phyloP scores from a whole-genome alignment of 2,113 vertebrate species.

The Pachycephala philippinensis region DNA sequence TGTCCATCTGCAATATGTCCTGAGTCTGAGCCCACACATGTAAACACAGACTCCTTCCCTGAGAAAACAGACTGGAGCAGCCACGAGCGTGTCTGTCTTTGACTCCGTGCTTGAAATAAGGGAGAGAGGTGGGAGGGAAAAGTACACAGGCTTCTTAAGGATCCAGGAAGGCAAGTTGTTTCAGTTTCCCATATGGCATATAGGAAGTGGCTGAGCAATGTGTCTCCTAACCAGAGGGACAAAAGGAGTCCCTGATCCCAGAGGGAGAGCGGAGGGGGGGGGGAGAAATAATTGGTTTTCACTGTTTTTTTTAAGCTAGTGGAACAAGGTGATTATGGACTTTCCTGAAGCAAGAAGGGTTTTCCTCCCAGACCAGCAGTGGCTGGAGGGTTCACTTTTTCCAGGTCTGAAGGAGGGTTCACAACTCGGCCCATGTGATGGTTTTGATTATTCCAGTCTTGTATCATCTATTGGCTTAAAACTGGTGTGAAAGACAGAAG shows the following conservation, averaged over 20 bases:
- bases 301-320: not conserved
- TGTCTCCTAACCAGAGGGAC: not conserved
- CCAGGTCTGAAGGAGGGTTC: not conserved
- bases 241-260: not conserved
- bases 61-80: not conserved
- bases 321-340: not conserved
- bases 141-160: constrained; percentile 25
- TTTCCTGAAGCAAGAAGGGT: not conserved
- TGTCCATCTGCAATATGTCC: not conserved
- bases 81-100: not conserved
- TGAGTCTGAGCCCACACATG: not conserved
- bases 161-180: not conserved
- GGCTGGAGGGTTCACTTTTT: not conserved
- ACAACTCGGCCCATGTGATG: accelerated
- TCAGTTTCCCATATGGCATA: constrained; percentile 9
- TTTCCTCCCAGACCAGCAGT: not conserved
- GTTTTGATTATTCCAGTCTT: not conserved
- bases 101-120: not conserved
- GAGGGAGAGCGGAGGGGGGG: accelerated
- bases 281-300: not conserved
- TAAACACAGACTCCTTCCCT: constrained; percentile 9
- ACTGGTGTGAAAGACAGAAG: not conserved
- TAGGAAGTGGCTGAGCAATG: not conserved
- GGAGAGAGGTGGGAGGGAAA: constrained; percentile 53
- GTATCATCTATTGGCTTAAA: not conserved